Conservation (phyloP, 2,797 vertebrate genomes). For the Discoglossus pictus region DNA sequence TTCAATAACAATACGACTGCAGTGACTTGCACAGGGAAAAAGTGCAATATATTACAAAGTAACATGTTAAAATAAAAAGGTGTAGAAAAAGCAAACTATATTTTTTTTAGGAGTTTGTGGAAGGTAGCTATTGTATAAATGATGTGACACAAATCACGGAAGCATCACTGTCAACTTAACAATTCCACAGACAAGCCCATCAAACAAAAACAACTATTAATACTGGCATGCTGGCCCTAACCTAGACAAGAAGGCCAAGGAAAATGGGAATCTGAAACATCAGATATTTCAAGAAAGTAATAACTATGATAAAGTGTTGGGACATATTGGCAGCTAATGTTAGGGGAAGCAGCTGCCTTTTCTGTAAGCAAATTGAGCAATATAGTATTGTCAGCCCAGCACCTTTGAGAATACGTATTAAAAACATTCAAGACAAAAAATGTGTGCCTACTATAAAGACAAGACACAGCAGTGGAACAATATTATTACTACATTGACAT, state of each 20-base stretch:
- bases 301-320: constrained; percentile 48
- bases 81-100: background rate
- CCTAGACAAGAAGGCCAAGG: constrained; percentile 44
- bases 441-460: constrained; percentile 9
- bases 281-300: constrained; percentile 48
- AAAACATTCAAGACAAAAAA: too few relatives aligned
- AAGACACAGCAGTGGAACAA: constrained; percentile 3
- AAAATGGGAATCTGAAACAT: constrained; percentile 50
- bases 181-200: constrained; percentile 47
- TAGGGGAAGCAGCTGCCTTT: constrained; percentile 26
- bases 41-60: background rate
- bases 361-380: constrained; percentile 41
- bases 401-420: constrained; percentile 21
- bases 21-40: too few relatives aligned
- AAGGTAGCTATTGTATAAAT: constrained; percentile 37
- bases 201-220: constrained; percentile 52
- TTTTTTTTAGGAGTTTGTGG: constrained; percentile 8
- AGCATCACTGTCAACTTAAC: constrained; percentile 49
- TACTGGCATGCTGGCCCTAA: constrained; percentile 44
- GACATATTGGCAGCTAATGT: constrained; percentile 40
- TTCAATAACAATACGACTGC: too few relatives aligned
- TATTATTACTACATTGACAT: constrained; percentile 16
- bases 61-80: background rate
- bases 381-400: constrained; percentile 22
- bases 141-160: constrained; percentile 43